A percentile compares a stretch with the other conserved stretches of the same genome.
Evolutionary conservation across 2,113 vertebrate genomes (phyloP).

Genomic region (Cheirogaleus medius): DNA sequence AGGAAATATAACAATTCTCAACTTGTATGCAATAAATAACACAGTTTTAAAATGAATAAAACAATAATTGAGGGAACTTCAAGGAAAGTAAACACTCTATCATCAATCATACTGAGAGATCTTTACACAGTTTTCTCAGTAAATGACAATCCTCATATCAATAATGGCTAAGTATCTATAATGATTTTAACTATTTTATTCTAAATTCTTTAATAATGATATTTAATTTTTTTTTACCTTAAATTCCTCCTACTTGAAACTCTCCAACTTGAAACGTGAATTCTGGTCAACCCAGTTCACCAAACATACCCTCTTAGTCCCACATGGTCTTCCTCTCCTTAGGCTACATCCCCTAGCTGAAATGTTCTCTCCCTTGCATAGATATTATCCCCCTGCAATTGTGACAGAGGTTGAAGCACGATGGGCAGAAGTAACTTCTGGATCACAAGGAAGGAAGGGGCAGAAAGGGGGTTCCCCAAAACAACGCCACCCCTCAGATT

Average conservation of each 20-base stretch:
- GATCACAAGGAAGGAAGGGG: background rate
- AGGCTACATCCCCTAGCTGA: background rate
- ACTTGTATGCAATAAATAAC: background rate
- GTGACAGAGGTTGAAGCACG: background rate
- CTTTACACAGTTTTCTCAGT: background rate
- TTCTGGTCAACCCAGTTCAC: background rate
- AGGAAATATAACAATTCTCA: background rate
- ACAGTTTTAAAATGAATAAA: constrained; percentile 25
- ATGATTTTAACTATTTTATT: background rate
- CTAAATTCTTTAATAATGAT: background rate
- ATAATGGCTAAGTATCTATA: background rate
- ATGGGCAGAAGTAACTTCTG: background rate
- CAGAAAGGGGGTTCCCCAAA: background rate
- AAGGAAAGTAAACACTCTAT: background rate
- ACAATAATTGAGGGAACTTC: background rate
- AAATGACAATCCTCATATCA: background rate
- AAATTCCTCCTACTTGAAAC: background rate
- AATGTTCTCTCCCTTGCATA: background rate
- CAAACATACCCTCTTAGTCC: background rate
- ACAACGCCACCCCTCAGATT: background rate
- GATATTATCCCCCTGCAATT: background rate
- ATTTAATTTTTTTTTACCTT: background rate
- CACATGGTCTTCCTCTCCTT: background rate
- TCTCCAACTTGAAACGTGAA: background rate
- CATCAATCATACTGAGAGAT: background rate